Conservation (phyloP, 2,888 invertebrate species). For the Timema podura region DNA sequence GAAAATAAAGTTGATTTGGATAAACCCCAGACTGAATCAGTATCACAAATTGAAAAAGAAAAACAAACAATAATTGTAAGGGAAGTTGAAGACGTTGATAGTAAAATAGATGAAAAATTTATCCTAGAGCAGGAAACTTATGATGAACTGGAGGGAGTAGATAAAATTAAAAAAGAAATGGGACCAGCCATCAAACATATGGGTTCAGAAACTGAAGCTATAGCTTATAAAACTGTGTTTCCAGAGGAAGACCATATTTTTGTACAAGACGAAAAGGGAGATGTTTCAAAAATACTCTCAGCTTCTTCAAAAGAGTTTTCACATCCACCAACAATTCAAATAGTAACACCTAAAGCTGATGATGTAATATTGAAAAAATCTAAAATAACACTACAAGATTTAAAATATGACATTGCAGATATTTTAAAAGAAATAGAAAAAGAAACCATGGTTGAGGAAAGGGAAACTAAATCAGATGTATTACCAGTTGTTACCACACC, state of each 20-base stretch:
- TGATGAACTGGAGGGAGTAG: neutral
- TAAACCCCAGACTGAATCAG: neutral
- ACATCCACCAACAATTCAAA: neutral
- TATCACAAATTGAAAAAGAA: neutral
- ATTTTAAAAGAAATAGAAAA: constrained; percentile 21
- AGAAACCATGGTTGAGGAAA: constrained; percentile 2
- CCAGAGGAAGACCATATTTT: too few species aligned
- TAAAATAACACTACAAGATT: constrained; percentile 28
- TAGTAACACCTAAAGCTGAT: neutral
- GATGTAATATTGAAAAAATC: constrained; percentile 11
- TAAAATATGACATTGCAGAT: constrained; percentile 30
- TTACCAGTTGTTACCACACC: constrained; percentile 43
- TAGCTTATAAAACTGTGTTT: neutral
- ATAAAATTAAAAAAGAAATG: neutral
- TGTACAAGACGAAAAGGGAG: too few species aligned
- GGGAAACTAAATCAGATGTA: constrained; percentile 28
- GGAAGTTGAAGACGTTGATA: neutral
- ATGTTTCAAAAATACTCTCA: too few species aligned
- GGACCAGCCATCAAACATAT: neutral
- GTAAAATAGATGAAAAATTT: too few species aligned
- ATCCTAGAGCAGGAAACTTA: neutral
- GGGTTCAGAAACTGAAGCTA: neutral
- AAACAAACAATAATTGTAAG: constrained; percentile 4
- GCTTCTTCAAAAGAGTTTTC: too few species aligned
- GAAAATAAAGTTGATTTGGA: too few species aligned